These are phyloP conservation scores for Tetramorium parvispinum DNA, from an alignment of 1,140 invertebrate species.

Conservation along the genomic window DNA sequence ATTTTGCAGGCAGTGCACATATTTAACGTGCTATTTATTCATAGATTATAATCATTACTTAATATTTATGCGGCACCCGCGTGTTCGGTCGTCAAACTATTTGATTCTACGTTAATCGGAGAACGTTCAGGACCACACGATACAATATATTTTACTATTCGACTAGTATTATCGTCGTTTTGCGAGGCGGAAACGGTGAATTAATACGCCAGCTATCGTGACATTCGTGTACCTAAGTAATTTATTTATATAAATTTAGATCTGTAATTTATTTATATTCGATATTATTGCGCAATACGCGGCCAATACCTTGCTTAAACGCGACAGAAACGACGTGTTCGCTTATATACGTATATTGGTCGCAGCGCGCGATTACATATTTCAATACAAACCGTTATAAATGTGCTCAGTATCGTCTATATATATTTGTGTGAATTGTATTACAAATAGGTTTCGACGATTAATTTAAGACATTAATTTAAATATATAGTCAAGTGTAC, in stretches of 20 bases:
- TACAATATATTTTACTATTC: constrained; percentile 41
- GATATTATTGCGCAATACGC: constrained; percentile 38
- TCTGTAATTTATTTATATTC: constrained; percentile 76
- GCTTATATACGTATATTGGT: constrained; percentile 68
- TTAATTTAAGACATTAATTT: background rate
- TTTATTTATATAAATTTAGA: constrained; percentile 81
- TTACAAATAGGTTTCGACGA: background rate
- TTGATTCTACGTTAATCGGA: constrained; percentile 25
- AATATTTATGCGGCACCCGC: constrained; percentile 54
- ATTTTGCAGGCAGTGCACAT: constrained; percentile 76
- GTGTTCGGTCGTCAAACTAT: constrained; percentile 44
- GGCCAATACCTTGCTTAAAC: constrained; percentile 40
- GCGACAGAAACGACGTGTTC: constrained; percentile 62
- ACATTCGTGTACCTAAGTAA: constrained; percentile 79
- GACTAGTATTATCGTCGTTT: constrained; percentile 81
- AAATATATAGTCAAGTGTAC: background rate
- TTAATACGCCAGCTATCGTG: constrained; percentile 76
- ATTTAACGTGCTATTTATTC: constrained; percentile 79
- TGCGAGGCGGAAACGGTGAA: constrained; percentile 73
- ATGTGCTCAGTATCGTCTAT: constrained; percentile 81
- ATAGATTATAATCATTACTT: constrained; percentile 72
- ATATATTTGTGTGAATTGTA: constrained; percentile 82
- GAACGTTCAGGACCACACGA: constrained; percentile 48
- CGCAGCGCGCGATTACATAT: constrained; percentile 67
- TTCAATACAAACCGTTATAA: constrained; percentile 77